Evolutionary conservation across 2,888 invertebrate species (phyloP), one percentile per base, ranked within the genome.

Genomic region (Netelia fuscicornis): DNA sequence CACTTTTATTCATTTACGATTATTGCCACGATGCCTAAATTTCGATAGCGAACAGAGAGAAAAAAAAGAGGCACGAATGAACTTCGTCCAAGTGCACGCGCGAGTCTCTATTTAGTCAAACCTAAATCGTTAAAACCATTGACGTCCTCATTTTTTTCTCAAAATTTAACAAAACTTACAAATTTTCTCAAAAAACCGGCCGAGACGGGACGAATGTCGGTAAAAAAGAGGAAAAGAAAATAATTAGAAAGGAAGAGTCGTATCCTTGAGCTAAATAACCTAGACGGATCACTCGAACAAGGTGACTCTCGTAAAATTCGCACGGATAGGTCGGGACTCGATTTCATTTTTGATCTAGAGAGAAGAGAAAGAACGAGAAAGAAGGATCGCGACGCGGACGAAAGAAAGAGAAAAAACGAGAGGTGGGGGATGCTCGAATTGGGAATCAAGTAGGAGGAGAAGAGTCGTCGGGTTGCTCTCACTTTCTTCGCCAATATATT

Each of bases 1-100:
- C 83, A 74, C 67, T 30, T 91, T 91, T 89, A 90, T 90, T 88
- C 87, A 81, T 90, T 91, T 90, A 91, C 85, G 89, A 91, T 91
- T 91, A 90, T 92, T 89, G 90, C 81, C 85, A 62, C 60, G 71
- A 81, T 80, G 67, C 65, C 82, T 68, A 37, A 68, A 84, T 83
- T 80, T 70, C 82, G 80, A 81, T 84, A 65, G 25, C 23, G 58
- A 20, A 52, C 58, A 20, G 77, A 58, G 17, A 17, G 64, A 23
- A 17, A 70, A 23, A 13, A 13, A 11, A 48, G 42, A 71, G n/a
- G 30, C 30, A 60, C 52, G 30, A 54, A 76, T 71, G 67, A 25
- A n/a, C 23, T 62, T 10, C 17, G 25, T 56, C 56, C 62, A 20
- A 20, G 20, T 20, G 20, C 20, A 20, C 20, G 60, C 11, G 17